Base-by-base conservation (phyloP, 2,797 vertebrate genomes). In the Hoplostethus atlanticus region DNA sequence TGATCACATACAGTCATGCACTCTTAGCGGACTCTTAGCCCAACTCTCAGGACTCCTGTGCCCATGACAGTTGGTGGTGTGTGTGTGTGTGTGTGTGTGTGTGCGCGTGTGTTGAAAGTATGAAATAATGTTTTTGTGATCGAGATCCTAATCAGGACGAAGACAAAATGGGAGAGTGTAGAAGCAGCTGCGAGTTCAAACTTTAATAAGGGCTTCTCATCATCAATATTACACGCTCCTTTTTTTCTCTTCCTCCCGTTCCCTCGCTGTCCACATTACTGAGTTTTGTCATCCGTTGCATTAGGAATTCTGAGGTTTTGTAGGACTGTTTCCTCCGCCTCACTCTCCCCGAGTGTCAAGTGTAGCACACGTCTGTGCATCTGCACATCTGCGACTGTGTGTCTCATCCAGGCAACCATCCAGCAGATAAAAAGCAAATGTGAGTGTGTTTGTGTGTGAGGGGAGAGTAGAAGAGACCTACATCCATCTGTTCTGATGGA, bases 401-500 rank as follows among this genome's bases (percentile, higher is more conserved):
- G 38, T 77, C 36, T 73, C 7, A 50, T 73, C 57, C 56, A 53
- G 73, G 77, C 68, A 71, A 73, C 75, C 72, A 64, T 83, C 75
- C 81, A 84, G 68, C 68, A 80, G 73, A 84, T 73, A 75, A 84
- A 85, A 73, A 67, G 48, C 66, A 71, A 68, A 62, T 38, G 67
- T 1, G 55, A 38, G 53, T 25, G n/a, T 55, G 77, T 70, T 67
- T 76, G 75, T 36, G 42, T 80, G 70, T 40, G 69, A 84, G 48
- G 71, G 58, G 38, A 75, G 80, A 7, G 69, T 80, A 60, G 76
- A 71, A 56, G 64, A 79, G 68, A 82, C 8, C 21, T 34, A 21
- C 9, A 48, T 83, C 86, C 87, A 89, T 91, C 85, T 90, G 86
- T 68, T 85, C 68, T 84, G 80, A 82, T 76, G 65, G 76, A 64